Evolutionary conservation across 2,797 vertebrate genomes (phyloP).

Genomic region (Myotis planiceps): DNA sequence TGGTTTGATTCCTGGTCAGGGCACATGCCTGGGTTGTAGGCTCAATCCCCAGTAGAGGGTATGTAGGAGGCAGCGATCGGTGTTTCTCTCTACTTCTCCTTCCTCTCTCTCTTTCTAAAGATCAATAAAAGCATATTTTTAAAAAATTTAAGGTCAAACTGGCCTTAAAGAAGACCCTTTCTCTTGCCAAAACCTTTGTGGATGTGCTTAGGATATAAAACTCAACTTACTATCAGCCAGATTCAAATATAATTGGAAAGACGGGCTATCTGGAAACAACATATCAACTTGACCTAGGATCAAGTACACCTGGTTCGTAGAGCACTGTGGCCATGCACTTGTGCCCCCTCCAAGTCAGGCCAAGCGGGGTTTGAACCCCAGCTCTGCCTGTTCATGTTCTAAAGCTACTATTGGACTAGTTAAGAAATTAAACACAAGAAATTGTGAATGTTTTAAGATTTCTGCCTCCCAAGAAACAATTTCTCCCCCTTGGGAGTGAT

Average conservation of each 20-base stretch:
- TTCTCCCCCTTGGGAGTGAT: not conserved
- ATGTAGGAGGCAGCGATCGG: no score
- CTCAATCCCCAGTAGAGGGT: no score
- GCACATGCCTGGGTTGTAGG: no score
- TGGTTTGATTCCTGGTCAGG: no score
- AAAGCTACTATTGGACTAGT: not conserved
- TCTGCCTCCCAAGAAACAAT: not conserved
- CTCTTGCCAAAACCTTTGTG: not conserved
- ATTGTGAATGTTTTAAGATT: not conserved
- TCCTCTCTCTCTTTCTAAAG: no score
- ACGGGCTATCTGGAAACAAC: constrained; percentile 1
- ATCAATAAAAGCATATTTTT: no score
- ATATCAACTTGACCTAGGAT: not conserved
- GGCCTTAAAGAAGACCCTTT: not conserved
- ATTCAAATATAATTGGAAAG: constrained; percentile 39
- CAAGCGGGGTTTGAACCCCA: not conserved
- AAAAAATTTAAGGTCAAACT: no score
- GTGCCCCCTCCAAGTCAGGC: no score
- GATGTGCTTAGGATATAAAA: constrained; percentile 3
- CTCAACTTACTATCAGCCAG: not conserved
- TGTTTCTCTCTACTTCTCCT: no score
- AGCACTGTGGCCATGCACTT: no score
- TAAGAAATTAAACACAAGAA: not conserved
- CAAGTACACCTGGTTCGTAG: not conserved
- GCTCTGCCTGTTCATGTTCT: no score